phyloP scores from a whole-genome alignment of 2,888 invertebrate species.

The Drosophila robusta region DNA sequence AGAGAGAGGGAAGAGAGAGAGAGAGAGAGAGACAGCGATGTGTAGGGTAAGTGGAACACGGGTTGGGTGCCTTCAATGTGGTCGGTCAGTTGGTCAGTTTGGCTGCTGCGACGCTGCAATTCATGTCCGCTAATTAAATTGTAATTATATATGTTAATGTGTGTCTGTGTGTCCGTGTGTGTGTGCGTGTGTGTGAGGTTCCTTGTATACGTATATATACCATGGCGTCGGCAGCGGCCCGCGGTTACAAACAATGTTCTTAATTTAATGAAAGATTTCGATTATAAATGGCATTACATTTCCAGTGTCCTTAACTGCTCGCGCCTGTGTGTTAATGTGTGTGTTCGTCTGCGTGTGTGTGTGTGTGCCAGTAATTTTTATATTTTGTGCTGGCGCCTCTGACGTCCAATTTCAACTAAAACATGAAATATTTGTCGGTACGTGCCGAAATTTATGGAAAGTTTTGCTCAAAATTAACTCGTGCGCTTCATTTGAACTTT shows the following conservation, averaged over 20 bases:
- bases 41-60: not conserved
- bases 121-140: slow-evolving; percentile 78
- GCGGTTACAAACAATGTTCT: slow-evolving; percentile 68
- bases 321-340: slow-evolving; percentile 5
- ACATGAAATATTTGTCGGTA: slow-evolving; percentile 40
- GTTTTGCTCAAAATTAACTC: slow-evolving; percentile 23
- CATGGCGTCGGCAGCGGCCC: slow-evolving; percentile 34
- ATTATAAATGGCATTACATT: slow-evolving; percentile 73
- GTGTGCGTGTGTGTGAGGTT: slow-evolving; percentile 15
- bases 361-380: slow-evolving; percentile 21
- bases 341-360: not conserved
- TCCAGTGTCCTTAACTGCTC: slow-evolving; percentile 39
- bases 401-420: slow-evolving; percentile 47
- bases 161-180: slow-evolving; percentile 38
- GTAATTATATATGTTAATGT: slow-evolving; percentile 77
- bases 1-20: not conserved
- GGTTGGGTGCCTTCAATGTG: slow-evolving; percentile 29
- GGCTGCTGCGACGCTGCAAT: slow-evolving; percentile 65
- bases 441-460: slow-evolving; percentile 53
- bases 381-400: slow-evolving; percentile 20
- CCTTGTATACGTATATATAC: slow-evolving; percentile 9
- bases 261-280: slow-evolving; percentile 79
- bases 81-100: slow-evolving; percentile 50
- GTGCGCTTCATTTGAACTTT: slow-evolving; percentile 33
- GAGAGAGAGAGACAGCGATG: not conserved